phyloP scores from a whole-genome alignment of 1,140 invertebrate genomes.

The Brachionus plicatilis region DNA sequence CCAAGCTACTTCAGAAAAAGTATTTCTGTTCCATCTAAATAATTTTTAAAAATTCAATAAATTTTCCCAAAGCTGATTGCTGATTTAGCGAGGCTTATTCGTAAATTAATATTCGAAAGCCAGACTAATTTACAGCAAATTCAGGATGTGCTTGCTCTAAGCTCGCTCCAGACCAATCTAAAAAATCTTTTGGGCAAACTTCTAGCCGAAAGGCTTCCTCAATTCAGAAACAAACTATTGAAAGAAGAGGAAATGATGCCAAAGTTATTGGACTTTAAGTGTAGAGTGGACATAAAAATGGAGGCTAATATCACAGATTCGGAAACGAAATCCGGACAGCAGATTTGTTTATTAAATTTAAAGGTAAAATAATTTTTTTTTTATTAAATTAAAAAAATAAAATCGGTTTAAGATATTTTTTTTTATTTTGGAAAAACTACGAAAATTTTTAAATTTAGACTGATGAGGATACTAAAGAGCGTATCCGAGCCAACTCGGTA shows the following conservation, averaged over 20 bases:
- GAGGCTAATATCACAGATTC: neutral
- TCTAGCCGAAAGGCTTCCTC: neutral
- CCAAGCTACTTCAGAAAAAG: neutral
- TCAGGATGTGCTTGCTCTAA: neutral
- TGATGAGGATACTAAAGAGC: constrained; percentile 4
- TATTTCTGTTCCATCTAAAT: neutral
- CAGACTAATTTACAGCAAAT: neutral
- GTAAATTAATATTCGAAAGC: neutral
- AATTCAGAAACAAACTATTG: neutral
- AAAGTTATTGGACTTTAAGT: constrained; percentile 19
- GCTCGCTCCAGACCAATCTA: neutral
- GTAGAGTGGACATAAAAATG: constrained; percentile 32
- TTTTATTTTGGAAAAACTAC: neutral
- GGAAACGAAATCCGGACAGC: neutral
- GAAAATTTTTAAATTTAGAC: constrained; percentile 5
- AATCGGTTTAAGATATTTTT: neutral
- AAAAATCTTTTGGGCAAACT: constrained; percentile 24
- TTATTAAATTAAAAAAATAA: neutral
- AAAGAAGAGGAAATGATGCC: constrained; percentile 20
- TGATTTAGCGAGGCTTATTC: neutral
- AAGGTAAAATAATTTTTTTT: neutral
- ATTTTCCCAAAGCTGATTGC: neutral
- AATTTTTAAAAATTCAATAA: too few relatives aligned
- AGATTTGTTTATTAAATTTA: constrained; percentile 15
- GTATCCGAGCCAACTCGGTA: neutral